Conservation (phyloP, 2,888 invertebrate species). For the Uropetala carovei region DNA sequence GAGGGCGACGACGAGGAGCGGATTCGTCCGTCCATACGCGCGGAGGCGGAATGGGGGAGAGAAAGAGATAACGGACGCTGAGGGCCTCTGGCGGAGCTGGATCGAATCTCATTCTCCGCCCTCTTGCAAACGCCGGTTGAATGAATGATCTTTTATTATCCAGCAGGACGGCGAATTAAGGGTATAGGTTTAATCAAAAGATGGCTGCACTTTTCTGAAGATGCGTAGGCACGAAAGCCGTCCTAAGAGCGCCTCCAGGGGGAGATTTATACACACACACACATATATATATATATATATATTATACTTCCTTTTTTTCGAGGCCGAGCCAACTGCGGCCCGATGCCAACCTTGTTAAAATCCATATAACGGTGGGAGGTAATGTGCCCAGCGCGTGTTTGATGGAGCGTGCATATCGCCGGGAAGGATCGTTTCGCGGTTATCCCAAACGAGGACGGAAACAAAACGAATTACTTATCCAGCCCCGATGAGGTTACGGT, state of each 20-base stretch:
- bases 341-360: too few species aligned
- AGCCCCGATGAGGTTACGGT: too few species aligned
- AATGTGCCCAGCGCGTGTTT: not conserved
- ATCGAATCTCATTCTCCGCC: slow-evolving; percentile 23
- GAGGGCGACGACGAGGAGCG: slow-evolving; percentile 35
- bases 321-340: too few species aligned
- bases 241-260: not conserved
- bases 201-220: not conserved
- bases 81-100: slow-evolving; percentile 51
- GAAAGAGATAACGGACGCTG: slow-evolving; percentile 3
- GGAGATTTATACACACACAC: too few species aligned
- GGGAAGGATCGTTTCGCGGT: not conserved
- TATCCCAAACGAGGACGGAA: too few species aligned
- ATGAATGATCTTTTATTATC: slow-evolving; percentile 49
- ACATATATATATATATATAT: too few species aligned
- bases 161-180: slow-evolving; percentile 21
- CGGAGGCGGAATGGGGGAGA: not conserved
- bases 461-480: too few species aligned
- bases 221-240: not conserved
- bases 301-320: too few species aligned
- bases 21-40: not conserved
- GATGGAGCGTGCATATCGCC: slow-evolving; percentile 24
- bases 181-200: not conserved
- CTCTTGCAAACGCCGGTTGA: not conserved
- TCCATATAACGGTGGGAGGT: too few species aligned